Percentiles rank a stretch among this genome's conserved stretches.
These are phyloP conservation scores for Xiphias gladius DNA, from an alignment of 2,113 vertebrate genomes.

Conservation along the genomic window DNA sequence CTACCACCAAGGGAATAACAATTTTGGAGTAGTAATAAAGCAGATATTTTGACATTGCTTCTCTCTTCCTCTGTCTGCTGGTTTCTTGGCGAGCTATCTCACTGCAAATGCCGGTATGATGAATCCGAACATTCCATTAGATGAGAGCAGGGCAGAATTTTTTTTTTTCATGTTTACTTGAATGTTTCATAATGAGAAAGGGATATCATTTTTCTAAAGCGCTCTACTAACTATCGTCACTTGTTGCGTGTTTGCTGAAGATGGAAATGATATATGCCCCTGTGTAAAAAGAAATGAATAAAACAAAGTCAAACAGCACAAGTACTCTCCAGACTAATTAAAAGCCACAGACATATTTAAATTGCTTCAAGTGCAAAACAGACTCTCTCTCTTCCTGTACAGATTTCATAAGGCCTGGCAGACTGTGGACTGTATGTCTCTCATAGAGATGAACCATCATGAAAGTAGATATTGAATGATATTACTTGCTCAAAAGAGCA, in stretches of 20 bases:
- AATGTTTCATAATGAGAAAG: constrained; percentile 1
- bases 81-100: background rate
- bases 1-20: background rate
- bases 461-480: constrained; percentile 48
- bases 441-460: constrained; percentile 14
- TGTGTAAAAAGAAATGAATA: constrained; percentile 43
- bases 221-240: background rate
- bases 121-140: background rate
- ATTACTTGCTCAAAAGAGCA: background rate
- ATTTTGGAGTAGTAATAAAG: background rate
- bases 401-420: constrained; percentile 39
- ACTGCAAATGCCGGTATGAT: background rate
- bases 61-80: background rate
- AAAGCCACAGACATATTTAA: constrained; percentile 45
- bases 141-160: background rate
- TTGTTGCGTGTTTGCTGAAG: background rate
- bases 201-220: background rate
- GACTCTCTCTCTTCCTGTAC: constrained; percentile 12
- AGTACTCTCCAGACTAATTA: constrained; percentile 52
- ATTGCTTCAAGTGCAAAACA: constrained; percentile 39
- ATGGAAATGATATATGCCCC: constrained; percentile 21
- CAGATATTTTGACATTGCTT: background rate
- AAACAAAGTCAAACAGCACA: constrained; percentile 30
- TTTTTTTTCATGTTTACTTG: background rate
- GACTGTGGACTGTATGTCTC: constrained; percentile 1